Percentiles rank a stretch among this genome's conserved stretches.
Conservation (phyloP, 2,113 vertebrate species). For the Pluvialis apricaria region DNA sequence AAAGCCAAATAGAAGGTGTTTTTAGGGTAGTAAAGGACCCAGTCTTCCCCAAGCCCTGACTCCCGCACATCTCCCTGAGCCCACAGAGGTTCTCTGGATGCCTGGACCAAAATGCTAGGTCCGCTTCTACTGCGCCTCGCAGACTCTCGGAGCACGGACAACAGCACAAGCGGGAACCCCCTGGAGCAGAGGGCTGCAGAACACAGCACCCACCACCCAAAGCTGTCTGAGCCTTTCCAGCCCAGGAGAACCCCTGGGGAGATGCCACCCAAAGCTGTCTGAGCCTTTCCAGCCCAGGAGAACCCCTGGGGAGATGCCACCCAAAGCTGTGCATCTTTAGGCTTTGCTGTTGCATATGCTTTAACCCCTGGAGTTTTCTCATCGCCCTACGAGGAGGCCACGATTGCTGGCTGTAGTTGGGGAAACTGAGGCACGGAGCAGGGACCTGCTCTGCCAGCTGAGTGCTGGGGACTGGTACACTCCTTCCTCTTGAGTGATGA, state of each 20-base stretch:
- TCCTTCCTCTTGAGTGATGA: no score
- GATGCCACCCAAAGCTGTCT: not conserved
- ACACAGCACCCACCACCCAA: not conserved
- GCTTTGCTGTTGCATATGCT: not conserved
- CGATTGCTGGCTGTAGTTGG: accelerated
- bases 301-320: not conserved
- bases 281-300: not conserved
- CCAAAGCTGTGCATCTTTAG: not conserved
- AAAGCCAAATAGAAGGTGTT: not conserved
- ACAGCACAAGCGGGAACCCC: not conserved
- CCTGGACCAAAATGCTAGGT: not conserved
- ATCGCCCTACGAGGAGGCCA: not conserved
- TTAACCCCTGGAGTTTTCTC: not conserved
- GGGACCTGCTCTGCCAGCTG: not conserved
- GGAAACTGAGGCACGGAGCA: not conserved
- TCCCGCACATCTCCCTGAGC: not conserved
- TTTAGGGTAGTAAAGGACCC: not conserved
- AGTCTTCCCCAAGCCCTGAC: not conserved
- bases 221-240: not conserved
- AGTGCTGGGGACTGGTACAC: not conserved
- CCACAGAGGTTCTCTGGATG: not conserved
- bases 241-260: not conserved
- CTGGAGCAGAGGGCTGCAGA: not conserved
- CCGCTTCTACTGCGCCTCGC: not conserved
- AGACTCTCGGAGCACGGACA: not conserved